Evolutionary conservation across 2,888 invertebrate genomes (phyloP), one percentile per base, ranked within the genome.

Genomic region (Melinopterus prodromus): DNA sequence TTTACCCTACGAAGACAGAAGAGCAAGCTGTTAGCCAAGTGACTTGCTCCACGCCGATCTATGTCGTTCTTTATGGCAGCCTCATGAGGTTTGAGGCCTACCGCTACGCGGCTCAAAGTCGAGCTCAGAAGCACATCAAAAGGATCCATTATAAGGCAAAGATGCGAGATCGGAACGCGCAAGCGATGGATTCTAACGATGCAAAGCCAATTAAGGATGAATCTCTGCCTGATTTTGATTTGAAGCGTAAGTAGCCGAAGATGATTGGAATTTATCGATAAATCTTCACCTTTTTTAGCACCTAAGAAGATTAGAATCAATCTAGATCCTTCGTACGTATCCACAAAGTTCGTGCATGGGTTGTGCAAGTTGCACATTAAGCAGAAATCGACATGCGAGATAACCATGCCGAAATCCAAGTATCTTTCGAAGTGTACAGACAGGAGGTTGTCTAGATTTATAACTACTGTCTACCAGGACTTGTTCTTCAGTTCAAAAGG

Each of bases 381-480:
- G 53, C 53, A 53, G 53, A 53, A 53, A 12, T 6, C 53, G 53
- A 53, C 53, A 3, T 53, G 53, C 12, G 53, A 53, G 53, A 53
- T 53, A 7, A 53, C 53, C 53, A 53, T 53, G 53, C 53, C 53
- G 2, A 53, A 53, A 6, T 53, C 53, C 9, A 71, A 71, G 16
- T 37, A 74, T 36, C 74, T 35, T 12, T 36, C 35, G 37, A 26
- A 74, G 37, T 74, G 74, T 35, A 37, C 35, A 6, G 74, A 74
- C 36, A 37, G 15, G 9, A 26, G 37, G n/a, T 74, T 74, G n/a
- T 4, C 36, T 16, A n/a, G 15, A 6, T 74, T 36, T 35, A 74
- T 74, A 12, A 35, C 36, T 2, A 37, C 35, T n/a, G n/a, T 74
- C 35, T 74, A 74, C 36, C 35, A 74, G n/a, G 74, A 74, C n/a